Conservation (phyloP, 2,888 invertebrate genomes). For the Anoncus sp. region DNA sequence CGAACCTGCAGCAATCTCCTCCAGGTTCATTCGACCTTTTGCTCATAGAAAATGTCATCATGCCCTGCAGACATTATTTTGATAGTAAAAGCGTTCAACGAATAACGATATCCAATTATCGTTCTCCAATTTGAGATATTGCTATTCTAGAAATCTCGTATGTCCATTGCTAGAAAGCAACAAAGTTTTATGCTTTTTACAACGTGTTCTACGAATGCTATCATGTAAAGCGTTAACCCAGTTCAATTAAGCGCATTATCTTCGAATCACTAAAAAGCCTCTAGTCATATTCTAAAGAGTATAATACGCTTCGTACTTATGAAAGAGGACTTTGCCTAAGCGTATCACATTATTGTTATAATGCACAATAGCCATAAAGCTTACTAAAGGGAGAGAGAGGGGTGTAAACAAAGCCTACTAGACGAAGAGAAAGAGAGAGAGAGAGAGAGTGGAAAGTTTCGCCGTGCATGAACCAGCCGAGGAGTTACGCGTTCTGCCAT, state of each 20-base stretch:
- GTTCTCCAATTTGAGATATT: neutral
- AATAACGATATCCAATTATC: neutral
- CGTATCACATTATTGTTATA: neutral
- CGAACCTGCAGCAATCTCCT: too few relatives aligned
- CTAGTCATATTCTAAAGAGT: neutral
- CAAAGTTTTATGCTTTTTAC: neutral
- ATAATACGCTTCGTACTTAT: neutral
- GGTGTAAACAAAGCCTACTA: neutral
- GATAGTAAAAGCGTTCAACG: neutral
- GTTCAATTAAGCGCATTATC: neutral
- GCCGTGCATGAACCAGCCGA: slow-evolving; percentile 28
- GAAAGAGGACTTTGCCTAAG: neutral
- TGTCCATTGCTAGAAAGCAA: neutral
- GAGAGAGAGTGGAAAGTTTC: neutral
- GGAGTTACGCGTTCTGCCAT: neutral
- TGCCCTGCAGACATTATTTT: neutral
- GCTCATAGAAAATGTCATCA: too few relatives aligned
- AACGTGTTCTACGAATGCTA: neutral
- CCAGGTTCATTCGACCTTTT: too few relatives aligned
- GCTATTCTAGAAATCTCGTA: neutral
- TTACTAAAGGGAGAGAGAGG: neutral
- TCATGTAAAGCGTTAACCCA: neutral
- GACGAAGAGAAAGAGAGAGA: neutral
- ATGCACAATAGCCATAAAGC: slow-evolving; percentile 3
- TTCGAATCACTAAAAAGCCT: neutral